Percentiles rank a stretch among this genome's conserved stretches.
Evolutionary conservation across 2,113 vertebrate genomes (phyloP).

Genomic region (Colinus virginianus): DNA sequence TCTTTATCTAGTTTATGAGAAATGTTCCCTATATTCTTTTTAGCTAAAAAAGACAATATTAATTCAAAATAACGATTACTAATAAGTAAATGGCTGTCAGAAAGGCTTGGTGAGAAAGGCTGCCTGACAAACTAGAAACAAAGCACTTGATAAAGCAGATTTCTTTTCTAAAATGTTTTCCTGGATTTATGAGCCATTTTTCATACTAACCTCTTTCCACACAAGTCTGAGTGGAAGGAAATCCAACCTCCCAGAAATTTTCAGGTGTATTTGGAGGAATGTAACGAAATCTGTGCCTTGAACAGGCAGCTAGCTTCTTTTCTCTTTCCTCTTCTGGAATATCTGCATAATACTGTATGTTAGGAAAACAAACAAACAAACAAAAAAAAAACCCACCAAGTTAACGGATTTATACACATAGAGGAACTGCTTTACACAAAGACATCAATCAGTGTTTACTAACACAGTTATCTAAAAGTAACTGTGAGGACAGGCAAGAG

Average conservation of each 20-base stretch:
- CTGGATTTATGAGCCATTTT: background rate
- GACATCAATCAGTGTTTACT: background rate
- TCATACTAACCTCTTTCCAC: conserved; percentile 88
- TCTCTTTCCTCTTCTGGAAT: conserved; percentile 89
- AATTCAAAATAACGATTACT: background rate
- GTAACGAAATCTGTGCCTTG: conserved; percentile 91
- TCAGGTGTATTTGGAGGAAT: conserved; percentile 93
- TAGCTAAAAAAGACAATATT: background rate
- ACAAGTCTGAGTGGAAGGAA: conserved; percentile 96
- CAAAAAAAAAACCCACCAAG: background rate
- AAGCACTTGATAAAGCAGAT: background rate
- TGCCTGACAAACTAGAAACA: background rate
- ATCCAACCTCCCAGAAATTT: conserved; percentile 98
- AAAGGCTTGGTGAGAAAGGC: background rate
- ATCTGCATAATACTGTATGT: conserved; percentile 89
- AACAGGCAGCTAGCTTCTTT: conserved; percentile 91
- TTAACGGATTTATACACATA: background rate
- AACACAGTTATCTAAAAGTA: conserved; percentile 25
- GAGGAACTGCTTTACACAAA: background rate
- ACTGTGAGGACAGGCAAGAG: background rate
- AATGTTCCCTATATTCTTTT: background rate
- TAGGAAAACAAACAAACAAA: background rate
- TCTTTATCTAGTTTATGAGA: background rate
- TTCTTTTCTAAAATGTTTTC: background rate
- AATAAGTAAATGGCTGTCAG: background rate